phyloP scores from a whole-genome alignment of 2,888 invertebrate genomes.

The Cryptosula pallasiana region DNA sequence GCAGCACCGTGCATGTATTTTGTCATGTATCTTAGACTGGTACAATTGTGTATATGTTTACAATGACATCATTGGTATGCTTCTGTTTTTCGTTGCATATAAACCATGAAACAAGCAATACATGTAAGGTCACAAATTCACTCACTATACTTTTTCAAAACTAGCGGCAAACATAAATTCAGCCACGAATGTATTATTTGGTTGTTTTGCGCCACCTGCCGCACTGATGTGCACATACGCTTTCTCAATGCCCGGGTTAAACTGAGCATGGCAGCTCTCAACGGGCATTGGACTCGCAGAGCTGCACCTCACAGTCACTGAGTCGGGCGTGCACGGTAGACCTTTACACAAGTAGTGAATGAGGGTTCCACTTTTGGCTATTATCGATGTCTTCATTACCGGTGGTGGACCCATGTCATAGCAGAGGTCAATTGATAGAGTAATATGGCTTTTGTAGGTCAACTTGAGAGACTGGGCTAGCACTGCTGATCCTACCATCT shows the following conservation, averaged over 20 bases:
- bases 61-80: too few species aligned
- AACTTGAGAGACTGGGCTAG: neutral
- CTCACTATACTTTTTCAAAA: neutral
- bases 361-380: neutral
- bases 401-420: neutral
- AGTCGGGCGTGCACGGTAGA: neutral
- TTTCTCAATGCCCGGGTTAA: neutral
- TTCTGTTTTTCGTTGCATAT: too few species aligned
- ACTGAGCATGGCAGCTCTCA: neutral
- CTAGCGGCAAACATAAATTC: neutral
- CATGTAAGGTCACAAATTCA: too few species aligned
- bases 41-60: too few species aligned
- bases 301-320: neutral
- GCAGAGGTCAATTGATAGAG: neutral
- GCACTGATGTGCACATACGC: neutral
- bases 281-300: neutral
- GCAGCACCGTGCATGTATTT: too few species aligned
- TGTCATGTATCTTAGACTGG: too few species aligned
- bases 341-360: neutral
- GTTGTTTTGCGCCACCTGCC: neutral
- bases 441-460: neutral
- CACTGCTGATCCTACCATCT: neutral
- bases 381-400: neutral
- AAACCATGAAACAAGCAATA: too few species aligned
- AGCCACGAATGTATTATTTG: neutral